Conservation (phyloP, 2,888 invertebrate genomes). For the Nycteola revayana region DNA sequence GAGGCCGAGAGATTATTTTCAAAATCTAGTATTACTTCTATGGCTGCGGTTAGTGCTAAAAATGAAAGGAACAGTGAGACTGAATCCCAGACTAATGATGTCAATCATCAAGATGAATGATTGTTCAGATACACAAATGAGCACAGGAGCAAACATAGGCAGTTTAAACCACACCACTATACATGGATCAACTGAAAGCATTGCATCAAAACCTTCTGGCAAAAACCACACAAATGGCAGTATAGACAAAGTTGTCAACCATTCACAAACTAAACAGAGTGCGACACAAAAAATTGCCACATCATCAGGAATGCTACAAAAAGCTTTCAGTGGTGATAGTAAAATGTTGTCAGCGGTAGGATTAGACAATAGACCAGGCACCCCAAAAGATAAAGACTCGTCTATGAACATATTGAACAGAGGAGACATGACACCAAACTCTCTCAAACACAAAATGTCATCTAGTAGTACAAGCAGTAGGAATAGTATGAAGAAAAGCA, state of each 20-base stretch:
- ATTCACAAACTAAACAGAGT: slow-evolving; percentile 62
- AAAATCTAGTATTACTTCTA: slow-evolving; percentile 98
- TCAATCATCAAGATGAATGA: too few species aligned
- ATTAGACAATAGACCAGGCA: slow-evolving; percentile 70
- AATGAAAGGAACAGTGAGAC: slow-evolving; percentile 94
- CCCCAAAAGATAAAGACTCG: slow-evolving; percentile 74
- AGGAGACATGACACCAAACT: slow-evolving; percentile 63
- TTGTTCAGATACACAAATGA: slow-evolving; percentile 86
- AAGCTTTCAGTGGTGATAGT: slow-evolving; percentile 65
- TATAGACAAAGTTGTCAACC: slow-evolving; percentile 64
- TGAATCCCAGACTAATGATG: slow-evolving; percentile 91
- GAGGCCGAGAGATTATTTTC: slow-evolving; percentile 98
- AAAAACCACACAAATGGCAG: slow-evolving; percentile 76
- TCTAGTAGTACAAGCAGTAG: slow-evolving; percentile 55
- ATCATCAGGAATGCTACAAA: slow-evolving; percentile 66
- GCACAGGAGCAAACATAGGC: slow-evolving; percentile 67
- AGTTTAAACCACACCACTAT: slow-evolving; percentile 73
- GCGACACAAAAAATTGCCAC: slow-evolving; percentile 67
- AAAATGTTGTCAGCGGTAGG: slow-evolving; percentile 67
- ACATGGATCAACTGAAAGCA: slow-evolving; percentile 75
- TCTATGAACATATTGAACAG: slow-evolving; percentile 54
- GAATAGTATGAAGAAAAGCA: slow-evolving; percentile 87
- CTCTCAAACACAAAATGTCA: slow-evolving; percentile 78
- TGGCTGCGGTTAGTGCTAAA: too few species aligned
- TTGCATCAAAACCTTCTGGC: slow-evolving; percentile 73